A percentile compares a stretch with the other conserved stretches of the same genome.
Conservation (phyloP, 2,797 vertebrate species). For the Echiichthys vipera region DNA sequence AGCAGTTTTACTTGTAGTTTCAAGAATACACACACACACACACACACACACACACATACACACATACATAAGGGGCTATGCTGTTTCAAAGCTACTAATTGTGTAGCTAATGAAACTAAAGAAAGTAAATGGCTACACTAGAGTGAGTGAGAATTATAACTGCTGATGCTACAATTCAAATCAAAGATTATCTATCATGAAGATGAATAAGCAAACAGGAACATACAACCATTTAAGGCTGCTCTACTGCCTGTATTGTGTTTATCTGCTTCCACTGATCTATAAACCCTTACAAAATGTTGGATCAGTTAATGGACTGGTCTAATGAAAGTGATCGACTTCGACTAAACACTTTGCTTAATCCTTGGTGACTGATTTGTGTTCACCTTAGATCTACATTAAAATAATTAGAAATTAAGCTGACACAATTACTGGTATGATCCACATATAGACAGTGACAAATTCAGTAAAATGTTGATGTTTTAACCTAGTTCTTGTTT, state of each 20-base stretch:
- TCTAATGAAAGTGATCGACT: background rate
- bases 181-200: background rate
- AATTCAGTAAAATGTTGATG: background rate
- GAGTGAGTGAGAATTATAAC: background rate
- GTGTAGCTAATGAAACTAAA: background rate
- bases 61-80: background rate
- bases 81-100: background rate
- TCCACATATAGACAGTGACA: background rate
- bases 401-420: background rate
- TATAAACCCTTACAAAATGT: conserved; percentile 7
- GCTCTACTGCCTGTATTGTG: background rate
- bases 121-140: background rate
- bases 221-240: conserved; percentile 3
- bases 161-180: background rate
- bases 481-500: background rate
- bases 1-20: background rate
- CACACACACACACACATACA: background rate
- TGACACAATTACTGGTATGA: background rate
- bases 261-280: background rate
- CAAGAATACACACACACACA: background rate
- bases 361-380: background rate
- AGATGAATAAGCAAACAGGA: background rate
- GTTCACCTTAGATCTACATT: background rate
- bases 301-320: conserved; percentile 17
- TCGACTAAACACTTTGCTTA: background rate